A percentile compares a stretch with the other conserved stretches of the same genome.
Conservation (phyloP, 1,140 invertebrate genomes). For the Neodiprion virginianus region DNA sequence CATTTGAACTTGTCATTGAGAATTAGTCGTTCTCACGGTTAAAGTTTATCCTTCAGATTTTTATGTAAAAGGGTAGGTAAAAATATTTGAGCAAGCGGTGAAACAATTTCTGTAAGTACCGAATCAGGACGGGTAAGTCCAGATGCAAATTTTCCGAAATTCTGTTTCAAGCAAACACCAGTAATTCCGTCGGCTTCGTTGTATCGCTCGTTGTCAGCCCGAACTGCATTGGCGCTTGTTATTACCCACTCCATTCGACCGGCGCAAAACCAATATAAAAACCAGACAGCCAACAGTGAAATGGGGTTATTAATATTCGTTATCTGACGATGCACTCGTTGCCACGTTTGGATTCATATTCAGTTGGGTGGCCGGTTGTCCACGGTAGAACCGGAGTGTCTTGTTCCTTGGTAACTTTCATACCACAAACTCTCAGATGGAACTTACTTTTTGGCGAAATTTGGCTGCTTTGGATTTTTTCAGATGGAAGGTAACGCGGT, state of each 20-base stretch:
- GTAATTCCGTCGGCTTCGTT: not conserved
- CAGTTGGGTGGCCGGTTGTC: not conserved
- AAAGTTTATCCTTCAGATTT: too few species aligned
- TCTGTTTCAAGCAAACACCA: not conserved
- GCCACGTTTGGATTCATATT: not conserved
- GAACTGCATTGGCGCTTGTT: not conserved
- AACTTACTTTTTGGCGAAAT: conserved; percentile 41
- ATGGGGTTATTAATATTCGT: not conserved
- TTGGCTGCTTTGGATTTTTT: conserved; percentile 37
- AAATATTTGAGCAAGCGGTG: too few species aligned
- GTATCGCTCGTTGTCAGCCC: not conserved
- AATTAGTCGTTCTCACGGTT: too few species aligned
- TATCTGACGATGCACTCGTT: not conserved
- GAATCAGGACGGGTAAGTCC: too few species aligned
- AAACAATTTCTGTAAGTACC: too few species aligned
- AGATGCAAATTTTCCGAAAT: too few species aligned
- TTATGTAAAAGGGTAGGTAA: too few species aligned
- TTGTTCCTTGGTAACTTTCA: not conserved
- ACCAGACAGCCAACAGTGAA: not conserved
- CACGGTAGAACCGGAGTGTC: not conserved
- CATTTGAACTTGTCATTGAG: too few species aligned
- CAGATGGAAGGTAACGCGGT: conserved; percentile 41
- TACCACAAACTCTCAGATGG: conserved; percentile 22
- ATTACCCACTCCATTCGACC: not conserved
- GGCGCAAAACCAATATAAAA: not conserved